Percentiles rank a stretch among this genome's conserved stretches.
phyloP scores from a whole-genome alignment of 1,140 invertebrate genomes.

The Drosophila lowei region DNA sequence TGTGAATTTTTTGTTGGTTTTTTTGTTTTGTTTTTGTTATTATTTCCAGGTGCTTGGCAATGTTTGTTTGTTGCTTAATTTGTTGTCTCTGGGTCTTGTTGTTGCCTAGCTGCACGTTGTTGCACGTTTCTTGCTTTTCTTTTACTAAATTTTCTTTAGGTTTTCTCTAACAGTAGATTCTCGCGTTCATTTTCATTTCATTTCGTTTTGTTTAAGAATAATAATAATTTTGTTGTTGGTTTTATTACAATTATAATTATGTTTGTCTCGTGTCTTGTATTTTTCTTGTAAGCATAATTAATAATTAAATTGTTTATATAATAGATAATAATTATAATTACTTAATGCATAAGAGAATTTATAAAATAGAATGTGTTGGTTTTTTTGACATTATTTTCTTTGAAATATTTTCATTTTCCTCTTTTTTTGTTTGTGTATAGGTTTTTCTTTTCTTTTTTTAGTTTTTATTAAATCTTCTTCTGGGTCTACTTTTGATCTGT shows the following conservation, averaged over 20 bases:
- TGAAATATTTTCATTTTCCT: slow-evolving; percentile 38
- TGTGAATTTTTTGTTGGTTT: slow-evolving; percentile 57
- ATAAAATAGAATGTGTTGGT: slow-evolving; percentile 73
- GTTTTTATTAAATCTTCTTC: no score
- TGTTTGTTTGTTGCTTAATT: slow-evolving; percentile 28
- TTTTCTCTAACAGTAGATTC: slow-evolving; percentile 74
- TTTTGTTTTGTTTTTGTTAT: slow-evolving; percentile 52
- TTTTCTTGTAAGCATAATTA: slow-evolving; percentile 72
- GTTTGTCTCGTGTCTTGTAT: slow-evolving; percentile 47
- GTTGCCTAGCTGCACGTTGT: slow-evolving; percentile 41
- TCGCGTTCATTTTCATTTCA: slow-evolving; percentile 31
- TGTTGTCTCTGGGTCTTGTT: slow-evolving; percentile 40
- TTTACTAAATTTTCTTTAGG: slow-evolving; percentile 76
- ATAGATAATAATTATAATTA: slow-evolving; percentile 81
- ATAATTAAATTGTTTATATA: slow-evolving; percentile 82
- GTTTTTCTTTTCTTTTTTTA: no score
- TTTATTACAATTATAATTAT: slow-evolving; percentile 73
- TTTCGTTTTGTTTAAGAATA: slow-evolving; percentile 50
- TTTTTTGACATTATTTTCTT: slow-evolving; percentile 28
- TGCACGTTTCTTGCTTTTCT: slow-evolving; percentile 60
- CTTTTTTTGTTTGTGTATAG: background rate
- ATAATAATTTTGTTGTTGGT: slow-evolving; percentile 55
- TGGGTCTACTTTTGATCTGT: no score
- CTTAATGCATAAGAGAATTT: slow-evolving; percentile 79
- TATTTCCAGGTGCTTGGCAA: slow-evolving; percentile 57